phyloP scores from a whole-genome alignment of 2,113 vertebrate species.

The Symphodus melops region DNA sequence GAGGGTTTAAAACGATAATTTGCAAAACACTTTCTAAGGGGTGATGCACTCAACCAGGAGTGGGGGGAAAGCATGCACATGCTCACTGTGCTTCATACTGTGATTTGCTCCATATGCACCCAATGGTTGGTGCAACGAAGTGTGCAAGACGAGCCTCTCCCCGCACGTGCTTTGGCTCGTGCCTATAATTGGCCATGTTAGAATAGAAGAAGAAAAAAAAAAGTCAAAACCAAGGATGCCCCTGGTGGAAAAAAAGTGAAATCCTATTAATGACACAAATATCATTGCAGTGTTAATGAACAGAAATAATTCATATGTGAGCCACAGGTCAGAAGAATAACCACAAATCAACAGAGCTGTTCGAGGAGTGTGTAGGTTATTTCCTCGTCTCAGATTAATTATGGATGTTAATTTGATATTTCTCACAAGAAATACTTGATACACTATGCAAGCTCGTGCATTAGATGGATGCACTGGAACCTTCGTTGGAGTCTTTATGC shows the following conservation, averaged over 20 bases:
- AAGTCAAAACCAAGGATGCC: constrained; percentile 8
- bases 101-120: constrained; percentile 41
- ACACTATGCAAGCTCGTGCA: too few species aligned
- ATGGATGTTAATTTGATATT: too few species aligned
- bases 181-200: constrained; percentile 61
- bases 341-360: too few species aligned
- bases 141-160: constrained; percentile 57
- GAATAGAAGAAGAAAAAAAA: neutral
- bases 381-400: too few species aligned
- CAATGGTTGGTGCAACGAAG: constrained; percentile 59
- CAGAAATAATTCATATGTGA: too few species aligned
- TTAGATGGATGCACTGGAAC: neutral
- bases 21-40: neutral
- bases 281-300: neutral
- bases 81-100: neutral
- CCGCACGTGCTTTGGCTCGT: constrained; percentile 66
- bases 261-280: neutral
- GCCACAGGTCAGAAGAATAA: neutral
- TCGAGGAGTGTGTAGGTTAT: too few species aligned
- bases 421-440: too few species aligned
- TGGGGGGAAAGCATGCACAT: neutral
- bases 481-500: neutral
- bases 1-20: neutral
- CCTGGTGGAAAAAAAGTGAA: constrained; percentile 22
- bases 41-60: neutral